phyloP scores from a whole-genome alignment of 2,888 invertebrate genomes.

The Drosophila aldrichi region DNA sequence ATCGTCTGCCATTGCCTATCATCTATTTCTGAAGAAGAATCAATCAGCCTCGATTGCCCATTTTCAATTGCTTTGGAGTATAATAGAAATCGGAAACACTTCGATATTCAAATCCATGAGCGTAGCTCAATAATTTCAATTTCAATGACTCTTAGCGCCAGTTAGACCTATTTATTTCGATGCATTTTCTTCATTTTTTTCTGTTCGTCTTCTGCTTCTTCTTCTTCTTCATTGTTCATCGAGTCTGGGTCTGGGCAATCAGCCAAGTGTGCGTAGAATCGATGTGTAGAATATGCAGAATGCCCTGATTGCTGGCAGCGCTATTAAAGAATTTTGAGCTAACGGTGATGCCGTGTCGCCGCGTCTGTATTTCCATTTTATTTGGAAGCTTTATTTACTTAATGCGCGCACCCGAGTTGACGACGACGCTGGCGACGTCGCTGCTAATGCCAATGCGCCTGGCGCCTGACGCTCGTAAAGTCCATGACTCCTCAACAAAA shows the following conservation, averaged over 20 bases:
- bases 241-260: constrained; percentile 22
- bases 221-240: neutral
- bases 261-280: constrained; percentile 47
- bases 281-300: constrained; percentile 39
- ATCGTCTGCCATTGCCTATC: neutral
- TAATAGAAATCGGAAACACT: constrained; percentile 32
- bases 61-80: constrained; percentile 42
- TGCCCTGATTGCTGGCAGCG: constrained; percentile 20
- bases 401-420: constrained; percentile 54
- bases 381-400: constrained; percentile 56
- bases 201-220: no score
- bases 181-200: neutral
- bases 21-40: neutral
- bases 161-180: constrained; percentile 7
- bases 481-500: constrained; percentile 1
- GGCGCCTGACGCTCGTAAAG: constrained; percentile 63
- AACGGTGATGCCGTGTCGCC: constrained; percentile 19
- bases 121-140: constrained; percentile 8
- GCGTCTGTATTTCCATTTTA: constrained; percentile 38
- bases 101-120: neutral
- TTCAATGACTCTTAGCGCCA: neutral
- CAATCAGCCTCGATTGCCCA: neutral
- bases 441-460: constrained; percentile 22
- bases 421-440: constrained; percentile 24
- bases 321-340: constrained; percentile 29